Conservation (phyloP, 2,888 invertebrate genomes). For the Xanthostigma xanthostigma region DNA sequence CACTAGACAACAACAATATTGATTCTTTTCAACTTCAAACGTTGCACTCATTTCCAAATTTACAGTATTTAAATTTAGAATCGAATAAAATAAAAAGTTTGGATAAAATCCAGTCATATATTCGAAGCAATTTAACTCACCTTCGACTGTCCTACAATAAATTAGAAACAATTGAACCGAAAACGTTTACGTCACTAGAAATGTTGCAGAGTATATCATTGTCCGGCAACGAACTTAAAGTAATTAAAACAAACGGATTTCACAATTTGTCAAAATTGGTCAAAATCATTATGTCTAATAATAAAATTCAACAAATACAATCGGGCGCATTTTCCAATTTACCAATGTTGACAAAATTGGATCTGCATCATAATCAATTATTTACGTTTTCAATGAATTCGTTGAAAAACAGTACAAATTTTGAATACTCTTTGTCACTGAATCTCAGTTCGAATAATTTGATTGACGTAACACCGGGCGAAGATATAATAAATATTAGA, state of each 20-base stretch:
- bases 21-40: constrained; percentile 48
- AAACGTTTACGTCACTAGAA: constrained; percentile 55
- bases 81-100: constrained; percentile 65
- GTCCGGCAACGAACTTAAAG: constrained; percentile 60
- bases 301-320: constrained; percentile 58
- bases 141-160: constrained; percentile 72
- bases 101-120: constrained; percentile 50
- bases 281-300: constrained; percentile 71
- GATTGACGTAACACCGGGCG: constrained; percentile 28
- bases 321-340: constrained; percentile 60
- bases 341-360: constrained; percentile 59
- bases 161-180: constrained; percentile 46
- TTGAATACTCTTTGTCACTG: constrained; percentile 49
- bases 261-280: constrained; percentile 61
- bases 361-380: constrained; percentile 66
- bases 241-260: constrained; percentile 57
- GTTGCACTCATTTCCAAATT: constrained; percentile 50
- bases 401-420: constrained; percentile 52
- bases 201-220: constrained; percentile 65
- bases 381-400: constrained; percentile 49
- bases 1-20: constrained; percentile 70
- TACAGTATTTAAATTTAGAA: constrained; percentile 73
- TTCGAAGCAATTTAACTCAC: constrained; percentile 59
- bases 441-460: constrained; percentile 63
- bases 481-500: constrained; percentile 41